Evolutionary conservation across 1,140 invertebrate species (phyloP), one percentile per base, ranked within the genome.

Genomic region (Nixonia krombeini): DNA sequence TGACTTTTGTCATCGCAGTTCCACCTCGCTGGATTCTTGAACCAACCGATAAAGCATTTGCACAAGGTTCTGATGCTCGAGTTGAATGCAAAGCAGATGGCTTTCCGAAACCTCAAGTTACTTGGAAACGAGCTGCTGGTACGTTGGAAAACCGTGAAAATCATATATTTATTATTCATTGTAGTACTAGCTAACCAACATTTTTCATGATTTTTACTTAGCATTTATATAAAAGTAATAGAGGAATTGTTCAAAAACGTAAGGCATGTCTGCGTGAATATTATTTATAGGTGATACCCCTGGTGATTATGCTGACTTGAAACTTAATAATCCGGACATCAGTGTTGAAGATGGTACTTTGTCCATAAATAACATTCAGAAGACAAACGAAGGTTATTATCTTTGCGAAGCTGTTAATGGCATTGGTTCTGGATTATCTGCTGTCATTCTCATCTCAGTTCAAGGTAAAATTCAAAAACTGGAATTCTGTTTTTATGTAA

Each of bases 21-120:
- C 96, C 96, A 66, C 96, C 96, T 57, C 92, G 95, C 81, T 99
- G 96, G 96, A 96, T 97, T 79, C 88, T 96, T 72, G 95, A 97
- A 84, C 96, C 96, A 12, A 94, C 94, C 73, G 95, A 98, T 80
- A 95, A 96, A 86, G 94, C 94, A 79, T 97, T 97, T 86, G 94
- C 95, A 70, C 93, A 97, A 85, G 94, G 94, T 44, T 94, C 93
- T 69, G 93, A 95, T 91, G 93, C 95, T 52, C 91, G 94, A 78
- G 91, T 97, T 69, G 94, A 97, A 88, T 98, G 96, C 85, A 96
- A 96, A 89, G 94, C 95, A 76, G 93, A 96, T 86, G 96, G 96
- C 62, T 97, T 96, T 84, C 96, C 96, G 17, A 93, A 93, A 85
- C 96, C 96, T 44, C 90, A 91, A 76, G 93, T 97, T 9, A 94